Percentiles rank a stretch among this genome's conserved stretches.
Evolutionary conservation across 30 jellyfish, hydroid and myxozoan genomes (phyloP).

Genomic region (Pseudorhiza aurosa): DNA sequence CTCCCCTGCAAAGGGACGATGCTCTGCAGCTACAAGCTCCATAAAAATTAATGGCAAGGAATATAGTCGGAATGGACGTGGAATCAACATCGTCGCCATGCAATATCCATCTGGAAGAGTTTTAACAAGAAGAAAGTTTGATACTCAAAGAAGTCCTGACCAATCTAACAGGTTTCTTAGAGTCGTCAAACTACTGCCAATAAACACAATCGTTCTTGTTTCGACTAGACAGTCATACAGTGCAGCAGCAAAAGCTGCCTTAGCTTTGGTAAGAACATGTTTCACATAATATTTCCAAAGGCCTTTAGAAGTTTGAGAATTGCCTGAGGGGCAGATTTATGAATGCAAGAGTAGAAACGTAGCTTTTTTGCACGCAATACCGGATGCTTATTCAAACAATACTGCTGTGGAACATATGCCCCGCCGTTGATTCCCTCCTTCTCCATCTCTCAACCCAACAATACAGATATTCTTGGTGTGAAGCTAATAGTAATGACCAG

Average conservation of each 20-base stretch:
- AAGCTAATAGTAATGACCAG: too few relatives aligned
- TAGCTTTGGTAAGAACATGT: slow-evolving; percentile 53
- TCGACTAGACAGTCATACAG: slow-evolving; percentile 30
- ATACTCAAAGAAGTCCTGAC: background rate
- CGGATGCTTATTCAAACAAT: too few relatives aligned
- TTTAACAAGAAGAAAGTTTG: slow-evolving; percentile 4
- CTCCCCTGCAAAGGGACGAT: slow-evolving; percentile 46
- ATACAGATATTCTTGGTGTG: too few relatives aligned
- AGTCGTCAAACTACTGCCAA: slow-evolving; percentile 3
- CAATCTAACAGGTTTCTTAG: slow-evolving; percentile 3
- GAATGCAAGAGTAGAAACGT: too few relatives aligned
- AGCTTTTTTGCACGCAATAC: too few relatives aligned
- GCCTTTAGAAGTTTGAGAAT: too few relatives aligned
- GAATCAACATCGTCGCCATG: slow-evolving; percentile 39
- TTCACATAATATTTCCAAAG: too few relatives aligned
- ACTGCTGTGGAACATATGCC: too few relatives aligned
- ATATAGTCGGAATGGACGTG: slow-evolving; percentile 25
- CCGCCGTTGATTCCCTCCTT: too few relatives aligned
- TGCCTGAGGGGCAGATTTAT: too few relatives aligned
- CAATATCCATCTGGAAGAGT: slow-evolving; percentile 42
- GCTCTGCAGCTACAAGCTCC: slow-evolving; percentile 47
- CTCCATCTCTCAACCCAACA: too few relatives aligned
- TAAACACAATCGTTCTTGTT: slow-evolving; percentile 19
- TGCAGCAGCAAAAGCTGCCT: background rate
- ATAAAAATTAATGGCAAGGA: slow-evolving; percentile 56